Evolutionary conservation across 2,113 vertebrate species (phyloP), one percentile per base, ranked within the genome.

Genomic region (Grantiella picta): DNA sequence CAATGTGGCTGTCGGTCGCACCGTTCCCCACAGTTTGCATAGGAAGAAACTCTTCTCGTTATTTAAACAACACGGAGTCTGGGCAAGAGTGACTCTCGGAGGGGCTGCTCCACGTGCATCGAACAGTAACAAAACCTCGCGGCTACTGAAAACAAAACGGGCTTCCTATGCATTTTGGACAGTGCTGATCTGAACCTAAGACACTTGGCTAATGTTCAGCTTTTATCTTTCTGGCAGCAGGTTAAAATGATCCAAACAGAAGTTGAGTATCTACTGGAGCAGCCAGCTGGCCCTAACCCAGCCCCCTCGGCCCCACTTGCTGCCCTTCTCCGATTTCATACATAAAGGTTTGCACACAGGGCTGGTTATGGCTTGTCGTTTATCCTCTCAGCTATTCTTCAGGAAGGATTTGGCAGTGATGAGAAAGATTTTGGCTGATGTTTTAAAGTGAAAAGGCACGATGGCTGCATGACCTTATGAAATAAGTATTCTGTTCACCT

Each of bases 221-320:
- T 57, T 86, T 84, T 93, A 84, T 94, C 90, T 84, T 86, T 56
- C 90, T 90, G 65, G 92, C 94, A 86, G 87, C 84, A 91, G 73
- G 91, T 96, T 95, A 83, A 69, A 93, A 85, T 52, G 90, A 91
- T 36, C 45, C 73, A 72, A 92, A 94, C 89, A 94, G 77, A 71
- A 86, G 89, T 52, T 76, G 13, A 75, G 1, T 66, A 79, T 72
- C 53, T 76, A 0, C 60, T 7, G 49, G 49, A 75, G 57, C 1
- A 1, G 82, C 94, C 94, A 96, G 88, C 85, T 93, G 93, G 95
- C 80, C 52, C 64, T 56, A 28, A 38, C 29, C 64, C 94, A 95
- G 79, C 60, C 65, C 44, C 40, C 25, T 69, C 8, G 0, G 40
- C 40, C 92, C 79, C 60, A 3, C n/a, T 83, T 40, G 31, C 40